Conservation (phyloP, 2,113 vertebrate genomes). For the Rutilus rutilus region DNA sequence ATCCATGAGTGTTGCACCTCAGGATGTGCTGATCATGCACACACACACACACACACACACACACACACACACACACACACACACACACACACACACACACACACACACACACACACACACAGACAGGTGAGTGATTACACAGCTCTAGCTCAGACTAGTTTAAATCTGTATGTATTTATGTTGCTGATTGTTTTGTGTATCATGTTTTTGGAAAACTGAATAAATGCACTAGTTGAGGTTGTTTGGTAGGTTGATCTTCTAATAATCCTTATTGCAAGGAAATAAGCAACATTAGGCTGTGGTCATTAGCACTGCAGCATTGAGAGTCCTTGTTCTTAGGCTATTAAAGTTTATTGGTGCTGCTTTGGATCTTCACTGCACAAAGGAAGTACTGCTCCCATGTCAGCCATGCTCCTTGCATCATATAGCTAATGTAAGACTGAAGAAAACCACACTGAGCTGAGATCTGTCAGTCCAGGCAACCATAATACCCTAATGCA, state of each 20-base stretch:
- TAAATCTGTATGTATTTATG: neutral
- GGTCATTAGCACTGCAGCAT: slow-evolving; percentile 3
- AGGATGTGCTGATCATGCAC: slow-evolving; percentile 3
- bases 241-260: neutral
- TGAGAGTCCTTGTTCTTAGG: neutral
- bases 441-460: neutral
- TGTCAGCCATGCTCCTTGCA: neutral
- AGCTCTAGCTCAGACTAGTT: neutral
- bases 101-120: neutral
- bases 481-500: neutral
- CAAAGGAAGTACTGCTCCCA: neutral
- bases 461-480: neutral
- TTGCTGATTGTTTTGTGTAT: neutral
- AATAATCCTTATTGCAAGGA: neutral
- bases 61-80: neutral
- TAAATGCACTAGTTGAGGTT: neutral
- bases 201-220: neutral
- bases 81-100: neutral
- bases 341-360: slow-evolving; percentile 33
- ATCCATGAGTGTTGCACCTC: slow-evolving; percentile 18
- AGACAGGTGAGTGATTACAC: slow-evolving; percentile 1
- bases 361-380: neutral
- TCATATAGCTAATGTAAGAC: neutral
- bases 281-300: neutral
- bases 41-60: neutral